Evolutionary conservation across 2,113 vertebrate species (phyloP).

Genomic region (Narcine bancroftii): DNA sequence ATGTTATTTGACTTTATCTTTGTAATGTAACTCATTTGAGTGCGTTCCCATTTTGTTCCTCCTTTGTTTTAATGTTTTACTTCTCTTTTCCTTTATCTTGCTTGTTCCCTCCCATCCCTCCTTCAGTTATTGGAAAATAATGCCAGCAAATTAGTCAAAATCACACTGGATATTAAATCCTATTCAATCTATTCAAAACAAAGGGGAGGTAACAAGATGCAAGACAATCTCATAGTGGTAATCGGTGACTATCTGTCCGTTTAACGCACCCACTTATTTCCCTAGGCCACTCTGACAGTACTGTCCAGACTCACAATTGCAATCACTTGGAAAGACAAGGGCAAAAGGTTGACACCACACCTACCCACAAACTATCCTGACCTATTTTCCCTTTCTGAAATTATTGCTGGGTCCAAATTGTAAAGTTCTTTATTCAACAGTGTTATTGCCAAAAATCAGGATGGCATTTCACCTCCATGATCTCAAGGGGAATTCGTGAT

Average conservation of each 20-base stretch:
- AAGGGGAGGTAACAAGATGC: neutral
- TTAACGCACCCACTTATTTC: neutral
- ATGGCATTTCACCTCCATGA: no score
- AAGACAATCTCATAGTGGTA: neutral
- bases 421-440: no score
- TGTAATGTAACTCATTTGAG: neutral
- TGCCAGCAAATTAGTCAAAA: neutral
- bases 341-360: no score
- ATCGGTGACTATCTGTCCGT: neutral
- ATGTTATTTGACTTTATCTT: neutral
- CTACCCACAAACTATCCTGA: no score
- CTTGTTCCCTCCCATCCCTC: neutral
- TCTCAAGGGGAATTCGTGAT: no score
- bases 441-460: no score
- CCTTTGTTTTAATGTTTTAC: neutral
- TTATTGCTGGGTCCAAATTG: no score
- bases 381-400: no score
- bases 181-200: neutral
- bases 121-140: neutral
- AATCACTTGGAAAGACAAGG: no score
- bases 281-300: no score
- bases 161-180: neutral
- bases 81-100: neutral
- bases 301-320: no score
- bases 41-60: neutral